Evolutionary conservation across 2,113 vertebrate species (phyloP).

Genomic region (Neogale vison): DNA sequence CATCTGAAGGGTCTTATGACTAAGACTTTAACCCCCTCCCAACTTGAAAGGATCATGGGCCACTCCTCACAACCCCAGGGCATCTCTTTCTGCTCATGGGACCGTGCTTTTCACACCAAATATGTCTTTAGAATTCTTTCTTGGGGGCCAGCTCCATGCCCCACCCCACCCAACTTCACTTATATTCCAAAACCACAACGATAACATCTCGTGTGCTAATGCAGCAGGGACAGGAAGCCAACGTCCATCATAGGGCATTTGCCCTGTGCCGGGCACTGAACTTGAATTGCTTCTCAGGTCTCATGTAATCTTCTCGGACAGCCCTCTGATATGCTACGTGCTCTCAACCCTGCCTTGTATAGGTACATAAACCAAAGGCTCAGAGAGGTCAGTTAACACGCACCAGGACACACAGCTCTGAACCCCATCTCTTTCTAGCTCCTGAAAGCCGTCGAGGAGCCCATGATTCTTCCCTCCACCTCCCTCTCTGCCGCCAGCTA

Average conservation of each 20-base stretch:
- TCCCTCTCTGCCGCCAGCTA: too few relatives aligned
- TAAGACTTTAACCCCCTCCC: too few relatives aligned
- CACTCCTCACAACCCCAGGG: too few relatives aligned
- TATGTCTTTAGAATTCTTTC: too few relatives aligned
- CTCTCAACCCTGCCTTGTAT: not conserved
- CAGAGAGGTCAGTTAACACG: not conserved
- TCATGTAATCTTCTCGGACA: not conserved
- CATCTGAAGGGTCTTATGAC: too few relatives aligned
- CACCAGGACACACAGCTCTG: not conserved
- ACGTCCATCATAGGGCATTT: not conserved
- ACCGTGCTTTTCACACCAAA: too few relatives aligned
- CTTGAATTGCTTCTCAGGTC: not conserved
- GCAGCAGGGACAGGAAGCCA: not conserved
- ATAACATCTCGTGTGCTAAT: not conserved
- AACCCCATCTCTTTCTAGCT: not conserved
- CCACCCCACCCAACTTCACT: too few relatives aligned
- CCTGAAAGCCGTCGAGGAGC: not conserved
- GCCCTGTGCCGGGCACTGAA: not conserved
- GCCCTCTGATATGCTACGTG: accelerated
- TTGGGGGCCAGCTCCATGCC: too few relatives aligned
- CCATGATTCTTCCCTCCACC: too few relatives aligned
- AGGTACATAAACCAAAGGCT: not conserved
- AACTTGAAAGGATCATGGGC: too few relatives aligned
- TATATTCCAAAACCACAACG: too few relatives aligned
- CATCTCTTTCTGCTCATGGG: too few relatives aligned